Conservation (phyloP, 2,888 invertebrate species). For the Apamea anceps region DNA sequence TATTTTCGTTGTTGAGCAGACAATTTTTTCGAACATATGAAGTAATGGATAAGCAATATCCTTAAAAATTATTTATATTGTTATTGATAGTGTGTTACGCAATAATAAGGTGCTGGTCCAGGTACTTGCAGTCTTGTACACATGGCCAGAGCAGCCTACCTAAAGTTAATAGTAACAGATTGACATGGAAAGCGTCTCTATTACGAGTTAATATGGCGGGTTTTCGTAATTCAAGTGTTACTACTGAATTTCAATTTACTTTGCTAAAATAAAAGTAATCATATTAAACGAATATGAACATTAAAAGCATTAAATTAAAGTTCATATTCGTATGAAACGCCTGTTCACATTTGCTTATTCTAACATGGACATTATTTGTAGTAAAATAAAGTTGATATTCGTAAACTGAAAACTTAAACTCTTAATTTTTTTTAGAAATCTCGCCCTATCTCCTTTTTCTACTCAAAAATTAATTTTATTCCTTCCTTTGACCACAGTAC, state of each 20-base stretch:
- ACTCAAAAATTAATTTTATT: neutral
- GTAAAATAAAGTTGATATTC: neutral
- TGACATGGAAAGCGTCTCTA: neutral
- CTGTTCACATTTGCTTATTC: neutral
- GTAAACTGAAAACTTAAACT: neutral
- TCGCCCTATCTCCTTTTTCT: neutral
- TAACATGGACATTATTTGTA: neutral
- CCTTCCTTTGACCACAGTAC: constrained; percentile 52
- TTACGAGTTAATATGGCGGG: no score
- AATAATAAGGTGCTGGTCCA: no score
- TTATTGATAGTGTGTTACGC: no score
- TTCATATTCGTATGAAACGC: neutral
- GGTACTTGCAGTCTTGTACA: neutral
- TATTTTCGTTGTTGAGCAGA: no score
- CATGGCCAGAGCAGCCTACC: neutral
- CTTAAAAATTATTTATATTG: no score
- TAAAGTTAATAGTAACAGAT: neutral
- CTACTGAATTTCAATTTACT: no score
- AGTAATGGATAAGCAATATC: no score
- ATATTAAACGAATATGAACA: no score
- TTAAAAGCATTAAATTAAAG: no score
- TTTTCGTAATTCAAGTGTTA: neutral
- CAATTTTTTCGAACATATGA: no score
- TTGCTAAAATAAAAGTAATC: neutral
- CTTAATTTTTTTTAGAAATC: neutral